These are phyloP conservation scores for Phoxinus dragarum DNA, from an alignment of 2,797 vertebrate species.

Conservation along the genomic window DNA sequence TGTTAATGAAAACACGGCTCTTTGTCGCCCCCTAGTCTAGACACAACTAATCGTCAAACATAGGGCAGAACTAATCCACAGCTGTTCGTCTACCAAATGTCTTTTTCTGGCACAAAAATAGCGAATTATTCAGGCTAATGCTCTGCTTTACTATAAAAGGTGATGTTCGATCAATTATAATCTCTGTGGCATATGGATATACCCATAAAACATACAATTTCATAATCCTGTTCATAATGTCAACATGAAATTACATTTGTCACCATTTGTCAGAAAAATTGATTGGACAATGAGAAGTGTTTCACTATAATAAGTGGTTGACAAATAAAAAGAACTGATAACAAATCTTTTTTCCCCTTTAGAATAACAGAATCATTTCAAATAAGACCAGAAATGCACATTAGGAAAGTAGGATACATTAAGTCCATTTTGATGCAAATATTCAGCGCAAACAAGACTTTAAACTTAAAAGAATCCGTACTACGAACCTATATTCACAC, in stretches of 20 bases:
- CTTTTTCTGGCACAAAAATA: neutral
- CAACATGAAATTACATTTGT: neutral
- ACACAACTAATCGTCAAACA: neutral
- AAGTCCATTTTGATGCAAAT: neutral
- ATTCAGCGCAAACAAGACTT: neutral
- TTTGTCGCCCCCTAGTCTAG: conserved; percentile 70
- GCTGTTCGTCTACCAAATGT: neutral
- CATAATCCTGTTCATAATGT: conserved; percentile 5
- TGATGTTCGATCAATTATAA: neutral
- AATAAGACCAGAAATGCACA: neutral
- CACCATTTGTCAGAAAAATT: neutral
- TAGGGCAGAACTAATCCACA: neutral
- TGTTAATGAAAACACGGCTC: conserved; percentile 56
- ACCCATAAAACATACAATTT: neutral
- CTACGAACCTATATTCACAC: neutral
- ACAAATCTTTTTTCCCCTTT: no score
- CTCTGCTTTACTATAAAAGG: neutral
- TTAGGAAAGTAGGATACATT: neutral
- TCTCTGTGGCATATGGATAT: neutral
- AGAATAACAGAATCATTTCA: neutral
- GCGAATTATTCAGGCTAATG: neutral
- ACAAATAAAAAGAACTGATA: neutral
- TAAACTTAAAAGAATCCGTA: neutral
- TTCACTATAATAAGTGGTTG: neutral
- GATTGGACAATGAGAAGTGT: neutral